phyloP scores from a whole-genome alignment of 2,888 invertebrate genomes.

The Erebia palarica region DNA sequence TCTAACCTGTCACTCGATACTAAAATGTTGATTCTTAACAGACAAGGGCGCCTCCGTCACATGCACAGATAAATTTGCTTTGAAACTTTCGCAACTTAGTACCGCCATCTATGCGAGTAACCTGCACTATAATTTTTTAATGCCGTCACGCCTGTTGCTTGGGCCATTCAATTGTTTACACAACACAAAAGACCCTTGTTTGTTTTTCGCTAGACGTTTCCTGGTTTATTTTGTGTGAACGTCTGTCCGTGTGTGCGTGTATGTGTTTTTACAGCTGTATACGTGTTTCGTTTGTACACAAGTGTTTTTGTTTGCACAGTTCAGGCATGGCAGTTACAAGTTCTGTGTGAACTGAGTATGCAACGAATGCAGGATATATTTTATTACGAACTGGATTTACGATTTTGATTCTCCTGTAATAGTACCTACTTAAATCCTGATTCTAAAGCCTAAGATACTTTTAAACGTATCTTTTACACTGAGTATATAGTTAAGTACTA shows the following conservation, averaged over 20 bases:
- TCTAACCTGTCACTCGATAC: not conserved
- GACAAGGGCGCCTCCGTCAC: no score
- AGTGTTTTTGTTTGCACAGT: slow-evolving; percentile 73
- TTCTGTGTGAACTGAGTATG: slow-evolving; percentile 47
- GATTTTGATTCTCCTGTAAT: not conserved
- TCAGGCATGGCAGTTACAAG: slow-evolving; percentile 67
- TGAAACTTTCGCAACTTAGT: slow-evolving; percentile 4
- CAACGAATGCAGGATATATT: not conserved
- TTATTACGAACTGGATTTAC: not conserved
- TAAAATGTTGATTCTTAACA: no score
- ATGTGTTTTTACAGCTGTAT: slow-evolving; percentile 77
- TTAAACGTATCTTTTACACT: no score
- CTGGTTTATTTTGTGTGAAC: slow-evolving; percentile 81
- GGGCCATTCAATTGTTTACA: slow-evolving; percentile 79
- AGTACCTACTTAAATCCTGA: no score
- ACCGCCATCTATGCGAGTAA: slow-evolving; percentile 64
- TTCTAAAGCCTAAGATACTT: no score
- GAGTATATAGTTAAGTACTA: no score
- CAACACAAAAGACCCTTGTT: slow-evolving; percentile 82
- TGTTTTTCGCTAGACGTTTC: slow-evolving; percentile 83
- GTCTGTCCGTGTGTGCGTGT: slow-evolving; percentile 50
- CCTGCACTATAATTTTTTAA: slow-evolving; percentile 65
- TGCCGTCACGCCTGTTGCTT: slow-evolving; percentile 78
- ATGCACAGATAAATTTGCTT: not conserved
- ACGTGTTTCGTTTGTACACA: slow-evolving; percentile 69